phyloP scores from a whole-genome alignment of 92 coral and sea anemone genomes.

The Metridium senile region DNA sequence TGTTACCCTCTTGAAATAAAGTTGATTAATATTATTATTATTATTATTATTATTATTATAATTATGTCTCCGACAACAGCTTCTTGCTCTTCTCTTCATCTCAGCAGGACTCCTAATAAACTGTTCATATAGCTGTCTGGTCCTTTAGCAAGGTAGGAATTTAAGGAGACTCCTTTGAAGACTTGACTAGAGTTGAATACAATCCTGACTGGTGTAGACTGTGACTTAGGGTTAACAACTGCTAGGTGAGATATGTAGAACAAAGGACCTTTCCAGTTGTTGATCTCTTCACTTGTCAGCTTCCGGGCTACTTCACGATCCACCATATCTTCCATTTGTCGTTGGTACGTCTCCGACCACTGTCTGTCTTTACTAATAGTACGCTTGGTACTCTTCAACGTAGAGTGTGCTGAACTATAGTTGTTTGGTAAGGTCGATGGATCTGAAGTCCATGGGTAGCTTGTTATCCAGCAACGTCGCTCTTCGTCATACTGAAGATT shows the following conservation, averaged over 20 bases:
- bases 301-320: constrained; percentile 59
- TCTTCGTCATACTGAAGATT: constrained; percentile 56
- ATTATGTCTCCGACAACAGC: background rate
- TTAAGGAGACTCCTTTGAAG: background rate
- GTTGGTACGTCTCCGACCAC: constrained; percentile 62
- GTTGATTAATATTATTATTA: no score
- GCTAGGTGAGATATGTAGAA: constrained; percentile 52
- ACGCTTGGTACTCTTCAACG: constrained; percentile 65
- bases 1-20: no score
- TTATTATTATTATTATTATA: no score
- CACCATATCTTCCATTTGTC: constrained; percentile 71
- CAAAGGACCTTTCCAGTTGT: constrained; percentile 28
- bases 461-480: constrained; percentile 67
- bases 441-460: constrained; percentile 69
- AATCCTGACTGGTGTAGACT: constrained; percentile 7
- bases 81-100: background rate
- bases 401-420: constrained; percentile 44
- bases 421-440: constrained; percentile 67
- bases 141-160: background rate
- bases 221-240: constrained; percentile 28
- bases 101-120: background rate
- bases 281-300: constrained; percentile 29
- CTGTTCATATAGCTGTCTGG: background rate
- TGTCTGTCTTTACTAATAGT: constrained; percentile 47
- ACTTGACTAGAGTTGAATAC: constrained; percentile 1